Evolutionary conservation across 2,888 invertebrate species (phyloP), one percentile per base, ranked within the genome.

Genomic region (Xestia sexstrigata): DNA sequence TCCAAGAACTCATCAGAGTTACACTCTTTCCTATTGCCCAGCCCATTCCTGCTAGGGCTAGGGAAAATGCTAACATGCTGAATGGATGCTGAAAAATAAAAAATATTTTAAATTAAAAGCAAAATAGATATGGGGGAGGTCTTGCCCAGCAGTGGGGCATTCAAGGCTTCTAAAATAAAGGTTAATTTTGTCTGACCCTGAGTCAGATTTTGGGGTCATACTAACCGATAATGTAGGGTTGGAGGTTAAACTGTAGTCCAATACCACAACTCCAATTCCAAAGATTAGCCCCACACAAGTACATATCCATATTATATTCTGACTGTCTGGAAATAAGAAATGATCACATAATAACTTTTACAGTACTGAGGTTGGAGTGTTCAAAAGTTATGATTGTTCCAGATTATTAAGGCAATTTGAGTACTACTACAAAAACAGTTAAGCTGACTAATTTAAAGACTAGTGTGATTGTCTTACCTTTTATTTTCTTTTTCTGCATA

Each of bases 231-330:
- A 92, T 78, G 97, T 97, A 66, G 98, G 98, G 89, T 97, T 97
- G 83, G 97, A 94, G 60, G 98, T 97, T 82, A 98, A 95, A 77
- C 97, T 95, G 88, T 97, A 97, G 93, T 98, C 98, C 77, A 97
- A 97, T 84, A 98, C 97, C 73, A 98, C 98, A 84, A 98, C 97
- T 70, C 96, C 94, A 82, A 98, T 98, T 47, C 98, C 98, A 79
- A 98, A 90, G 80, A 98, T 97, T 75, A 98, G 97, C 15, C 98
- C 98, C 86, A 98, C 94, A 70, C 98, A 98, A 80, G 98, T 97
- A 83, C 98, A 98, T 62, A 98, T 95, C 98, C 98, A 98, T 66
- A 98, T 98, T 79, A 98, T 97, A 91, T 98, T 98, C 90, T 97
- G 97, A 92, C 98, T 97, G 83, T 97, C 98, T 98, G 93, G 78